Evolutionary conservation across 2,113 vertebrate species (phyloP), one percentile per base, ranked within the genome.

Genomic region (Tiliqua scincoides): DNA sequence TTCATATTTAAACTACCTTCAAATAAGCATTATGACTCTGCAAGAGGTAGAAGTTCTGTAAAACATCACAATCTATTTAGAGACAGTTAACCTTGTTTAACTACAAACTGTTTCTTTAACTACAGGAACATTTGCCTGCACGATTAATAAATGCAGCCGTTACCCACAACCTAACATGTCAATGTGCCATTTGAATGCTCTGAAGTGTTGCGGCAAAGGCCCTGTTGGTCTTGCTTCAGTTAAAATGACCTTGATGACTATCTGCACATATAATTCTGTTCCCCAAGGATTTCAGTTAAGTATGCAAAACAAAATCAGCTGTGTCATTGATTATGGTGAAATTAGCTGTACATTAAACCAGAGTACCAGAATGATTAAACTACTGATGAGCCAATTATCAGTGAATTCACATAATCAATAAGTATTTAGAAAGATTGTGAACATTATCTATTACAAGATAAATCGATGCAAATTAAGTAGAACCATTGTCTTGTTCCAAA

Each of bases 401-500:
- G 63, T 57, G 12, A 90, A 73, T 23, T 77, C 1, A 57, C 57
- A 85, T 75, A 54, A 85, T 9, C 71, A 88, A 79, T 63, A 91
- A 68, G 0, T 14, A 25, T 86, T 89, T 85, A 5, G 20, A 90
- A 92, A 85, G 85, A 1, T 2, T 85, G 14, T 82, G 79, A 93
- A 87, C 3, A 43, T 0, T 17, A 23, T 9, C 17, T 61, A 54
- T 37, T 85, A 68, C 23, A 57, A 84, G 85, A 71, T 2, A 15
- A 67, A 79, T 73, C 73, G 81, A 61, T 85, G 35, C 30, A 76
- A 74, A 81, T 2, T 80, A 85, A 74, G 0, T 0, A 59, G 32
- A n/a, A 6, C 35, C 76, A 87, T 71, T 2, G 1, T 0, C 32
- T 43, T 80, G 57, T 2, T 65, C 63, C 4, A 0, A 73, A 79